A percentile compares a stretch with the other conserved stretches of the same genome.
Evolutionary conservation across 1,140 invertebrate species (phyloP).

Genomic region (Aphaenogaster floridana): DNA sequence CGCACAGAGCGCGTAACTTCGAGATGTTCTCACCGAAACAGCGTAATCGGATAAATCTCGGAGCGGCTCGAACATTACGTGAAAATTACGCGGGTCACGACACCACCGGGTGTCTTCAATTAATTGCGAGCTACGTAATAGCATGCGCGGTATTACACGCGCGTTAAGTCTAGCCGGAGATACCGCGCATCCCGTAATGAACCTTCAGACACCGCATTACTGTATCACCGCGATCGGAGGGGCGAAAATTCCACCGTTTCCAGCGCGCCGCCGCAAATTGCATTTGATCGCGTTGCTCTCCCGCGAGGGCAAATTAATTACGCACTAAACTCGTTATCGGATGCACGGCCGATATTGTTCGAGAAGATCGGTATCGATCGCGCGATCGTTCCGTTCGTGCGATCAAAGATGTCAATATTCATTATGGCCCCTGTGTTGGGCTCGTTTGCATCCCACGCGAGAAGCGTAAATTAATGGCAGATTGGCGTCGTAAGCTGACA

Average conservation of each 20-base stretch:
- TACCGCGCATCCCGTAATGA: constrained; percentile 20
- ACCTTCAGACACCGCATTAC: constrained; percentile 30
- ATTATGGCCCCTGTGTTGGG: background rate
- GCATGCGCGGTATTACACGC: constrained; percentile 29
- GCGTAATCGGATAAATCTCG: constrained; percentile 19
- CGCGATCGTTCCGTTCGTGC: constrained; percentile 22
- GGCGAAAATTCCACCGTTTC: constrained; percentile 49
- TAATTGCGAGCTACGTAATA: constrained; percentile 36
- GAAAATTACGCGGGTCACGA: constrained; percentile 26
- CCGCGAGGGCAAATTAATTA: constrained; percentile 42
- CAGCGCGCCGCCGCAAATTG: constrained; percentile 45
- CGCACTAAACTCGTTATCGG: constrained; percentile 43
- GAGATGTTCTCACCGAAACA: background rate
- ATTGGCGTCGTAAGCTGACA: constrained; percentile 47
- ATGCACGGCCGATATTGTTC: constrained; percentile 28
- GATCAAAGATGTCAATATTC: constrained; percentile 53
- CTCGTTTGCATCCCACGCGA: constrained; percentile 30
- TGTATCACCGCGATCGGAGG: constrained; percentile 41
- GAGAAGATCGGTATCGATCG: constrained; percentile 31
- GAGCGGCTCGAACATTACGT: background rate
- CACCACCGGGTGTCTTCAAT: constrained; percentile 21
- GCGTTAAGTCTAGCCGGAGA: constrained; percentile 32
- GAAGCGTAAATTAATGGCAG: constrained; percentile 42
- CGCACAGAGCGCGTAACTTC: background rate
- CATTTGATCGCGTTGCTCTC: constrained; percentile 19